Conservation (phyloP, 2,888 invertebrate genomes). For the Eristalinus sepulchralis region DNA sequence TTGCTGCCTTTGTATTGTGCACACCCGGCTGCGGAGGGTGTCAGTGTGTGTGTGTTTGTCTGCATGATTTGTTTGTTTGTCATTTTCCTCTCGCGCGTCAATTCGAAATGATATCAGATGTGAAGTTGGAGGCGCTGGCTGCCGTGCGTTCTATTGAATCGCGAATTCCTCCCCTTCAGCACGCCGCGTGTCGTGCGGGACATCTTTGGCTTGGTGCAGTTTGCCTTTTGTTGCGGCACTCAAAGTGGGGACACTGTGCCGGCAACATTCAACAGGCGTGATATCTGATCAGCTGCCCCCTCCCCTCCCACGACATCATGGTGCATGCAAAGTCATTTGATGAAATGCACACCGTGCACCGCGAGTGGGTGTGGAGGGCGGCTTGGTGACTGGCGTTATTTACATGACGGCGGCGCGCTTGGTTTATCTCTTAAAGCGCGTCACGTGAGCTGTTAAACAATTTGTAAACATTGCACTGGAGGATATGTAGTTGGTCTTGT, state of each 20-base stretch:
- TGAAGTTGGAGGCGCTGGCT: constrained; percentile 49
- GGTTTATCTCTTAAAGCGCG: constrained; percentile 26
- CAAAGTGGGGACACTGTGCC: constrained; percentile 22
- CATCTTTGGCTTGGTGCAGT: background rate
- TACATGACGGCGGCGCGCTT: constrained; percentile 26
- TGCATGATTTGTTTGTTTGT: constrained; percentile 49
- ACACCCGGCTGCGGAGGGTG: background rate
- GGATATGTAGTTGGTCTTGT: background rate
- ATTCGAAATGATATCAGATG: constrained; percentile 72
- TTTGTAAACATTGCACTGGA: constrained; percentile 14
- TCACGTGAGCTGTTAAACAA: constrained; percentile 45
- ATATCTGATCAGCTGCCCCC: constrained; percentile 7
- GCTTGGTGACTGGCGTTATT: constrained; percentile 16
- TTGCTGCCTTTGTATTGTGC: constrained; percentile 52
- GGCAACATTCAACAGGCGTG: constrained; percentile 11
- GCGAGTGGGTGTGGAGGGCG: background rate
- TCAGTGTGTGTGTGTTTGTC: background rate
- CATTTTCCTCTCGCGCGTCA: constrained; percentile 73
- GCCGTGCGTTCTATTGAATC: constrained; percentile 16
- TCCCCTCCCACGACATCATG: background rate
- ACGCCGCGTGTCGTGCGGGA: background rate
- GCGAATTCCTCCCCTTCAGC: background rate
- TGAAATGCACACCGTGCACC: constrained; percentile 4
- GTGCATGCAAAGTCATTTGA: constrained; percentile 21
- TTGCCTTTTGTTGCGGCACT: background rate